Percentiles rank a stretch among this genome's conserved stretches.
Conservation (phyloP, 2,113 vertebrate species). For the Psilopogon haemacephalus region DNA sequence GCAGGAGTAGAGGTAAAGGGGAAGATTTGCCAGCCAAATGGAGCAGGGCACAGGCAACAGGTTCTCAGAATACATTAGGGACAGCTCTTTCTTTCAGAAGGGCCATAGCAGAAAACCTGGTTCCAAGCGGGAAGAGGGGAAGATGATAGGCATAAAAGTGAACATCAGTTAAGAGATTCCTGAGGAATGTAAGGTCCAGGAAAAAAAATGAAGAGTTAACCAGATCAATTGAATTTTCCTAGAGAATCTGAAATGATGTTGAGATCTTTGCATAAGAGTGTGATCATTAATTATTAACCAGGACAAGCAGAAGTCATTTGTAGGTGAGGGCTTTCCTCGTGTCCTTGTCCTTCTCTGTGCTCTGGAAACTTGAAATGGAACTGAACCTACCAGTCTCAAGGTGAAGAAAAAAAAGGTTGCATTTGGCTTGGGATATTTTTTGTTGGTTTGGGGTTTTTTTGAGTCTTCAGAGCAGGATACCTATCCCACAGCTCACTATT, state of each 20-base stretch:
- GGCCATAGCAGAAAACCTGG: neutral
- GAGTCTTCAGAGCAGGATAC: rapidly evolving
- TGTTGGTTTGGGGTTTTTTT: neutral
- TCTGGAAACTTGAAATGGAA: neutral
- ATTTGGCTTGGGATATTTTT: neutral
- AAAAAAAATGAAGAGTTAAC: neutral
- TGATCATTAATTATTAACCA: neutral
- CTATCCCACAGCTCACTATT: neutral
- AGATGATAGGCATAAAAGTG: neutral
- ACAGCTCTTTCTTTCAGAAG: neutral
- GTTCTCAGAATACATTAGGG: neutral
- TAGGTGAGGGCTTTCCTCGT: neutral
- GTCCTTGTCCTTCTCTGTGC: neutral
- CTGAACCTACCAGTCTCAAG: neutral
- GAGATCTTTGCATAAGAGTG: neutral
- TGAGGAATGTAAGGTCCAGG: neutral
- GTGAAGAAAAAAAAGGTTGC: neutral
- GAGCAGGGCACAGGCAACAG: neutral
- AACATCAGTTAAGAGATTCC: neutral
- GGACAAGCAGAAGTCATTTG: neutral
- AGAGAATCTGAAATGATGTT: neutral
- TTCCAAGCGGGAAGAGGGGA: neutral
- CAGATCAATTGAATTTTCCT: neutral
- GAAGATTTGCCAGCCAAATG: neutral
- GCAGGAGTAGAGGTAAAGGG: neutral